Conservation (phyloP, 2,888 invertebrate species). For the Byasa hedistus region DNA sequence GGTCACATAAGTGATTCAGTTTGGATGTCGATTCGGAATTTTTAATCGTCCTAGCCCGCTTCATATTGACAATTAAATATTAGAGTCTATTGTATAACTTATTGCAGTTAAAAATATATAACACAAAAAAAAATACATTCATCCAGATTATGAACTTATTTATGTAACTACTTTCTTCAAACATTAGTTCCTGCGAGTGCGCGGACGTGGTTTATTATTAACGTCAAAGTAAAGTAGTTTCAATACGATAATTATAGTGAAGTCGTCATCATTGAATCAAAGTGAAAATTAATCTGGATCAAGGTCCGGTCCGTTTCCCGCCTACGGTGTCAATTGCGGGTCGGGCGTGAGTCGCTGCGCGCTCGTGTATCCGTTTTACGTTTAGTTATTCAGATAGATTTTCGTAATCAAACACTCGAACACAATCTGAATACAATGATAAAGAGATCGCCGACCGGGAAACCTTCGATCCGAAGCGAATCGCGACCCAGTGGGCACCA, state of each 20-base stretch:
- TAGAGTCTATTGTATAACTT: too few relatives aligned
- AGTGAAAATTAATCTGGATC: conserved; percentile 11
- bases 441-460: conserved; percentile 33
- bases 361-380: conserved; percentile 6
- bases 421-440: conserved; percentile 36
- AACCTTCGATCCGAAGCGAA: conserved; percentile 34
- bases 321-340: conserved; percentile 7
- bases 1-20: too few relatives aligned
- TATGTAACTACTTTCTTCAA: too few relatives aligned
- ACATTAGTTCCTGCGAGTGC: too few relatives aligned
- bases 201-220: too few relatives aligned
- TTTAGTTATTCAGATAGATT: conserved; percentile 13
- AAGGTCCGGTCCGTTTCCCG: conserved; percentile 13
- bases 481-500: conserved; percentile 33
- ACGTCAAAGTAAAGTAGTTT: too few relatives aligned
- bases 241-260: background rate
- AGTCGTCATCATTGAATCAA: background rate
- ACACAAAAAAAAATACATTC: too few relatives aligned
- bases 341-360: conserved; percentile 1
- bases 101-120: too few relatives aligned
- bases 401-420: conserved; percentile 31
- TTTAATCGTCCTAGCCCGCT: too few relatives aligned
- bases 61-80: too few relatives aligned
- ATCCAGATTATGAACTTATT: too few relatives aligned
- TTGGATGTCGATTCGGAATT: too few relatives aligned